phyloP scores from a whole-genome alignment of 1,140 invertebrate genomes.

The Drosophila paulistorum region DNA sequence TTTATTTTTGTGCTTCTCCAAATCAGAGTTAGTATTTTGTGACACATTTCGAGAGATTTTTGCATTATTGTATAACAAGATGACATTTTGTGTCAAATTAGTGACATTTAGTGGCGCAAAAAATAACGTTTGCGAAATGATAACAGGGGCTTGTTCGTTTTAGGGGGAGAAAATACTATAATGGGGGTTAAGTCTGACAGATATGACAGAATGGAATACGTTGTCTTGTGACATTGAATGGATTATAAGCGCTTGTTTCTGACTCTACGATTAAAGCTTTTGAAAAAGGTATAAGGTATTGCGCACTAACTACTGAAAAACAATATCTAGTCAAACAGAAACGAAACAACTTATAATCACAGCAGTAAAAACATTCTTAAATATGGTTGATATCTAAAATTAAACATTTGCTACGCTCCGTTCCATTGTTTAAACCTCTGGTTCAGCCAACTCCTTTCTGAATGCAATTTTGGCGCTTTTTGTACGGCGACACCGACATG shows the following conservation, averaged over 20 bases:
- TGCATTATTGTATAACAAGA: constrained; percentile 53
- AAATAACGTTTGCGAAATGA: neutral
- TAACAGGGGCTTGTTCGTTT: neutral
- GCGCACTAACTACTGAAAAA: too few relatives aligned
- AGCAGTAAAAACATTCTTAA: neutral
- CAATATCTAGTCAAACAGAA: too few relatives aligned
- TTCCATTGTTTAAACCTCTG: neutral
- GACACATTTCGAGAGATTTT: constrained; percentile 40
- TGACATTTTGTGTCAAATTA: constrained; percentile 77
- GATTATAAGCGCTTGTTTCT: neutral
- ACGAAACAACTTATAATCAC: too few relatives aligned
- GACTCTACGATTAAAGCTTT: too few relatives aligned
- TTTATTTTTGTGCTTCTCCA: constrained; percentile 8
- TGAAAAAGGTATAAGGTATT: too few relatives aligned
- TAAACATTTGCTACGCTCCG: neutral
- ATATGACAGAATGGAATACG: constrained; percentile 1
- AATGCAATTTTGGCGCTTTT: constrained; percentile 45
- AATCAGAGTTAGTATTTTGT: constrained; percentile 30
- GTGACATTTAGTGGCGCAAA: constrained; percentile 70
- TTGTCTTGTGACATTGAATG: constrained; percentile 6
- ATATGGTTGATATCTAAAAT: neutral
- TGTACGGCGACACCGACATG: constrained; percentile 21
- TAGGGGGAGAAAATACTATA: neutral
- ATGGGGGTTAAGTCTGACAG: constrained; percentile 8
- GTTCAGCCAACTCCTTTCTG: neutral